Base-by-base conservation (phyloP, 2,113 vertebrate species). In the Pseudolaguvia tuberculata region DNA sequence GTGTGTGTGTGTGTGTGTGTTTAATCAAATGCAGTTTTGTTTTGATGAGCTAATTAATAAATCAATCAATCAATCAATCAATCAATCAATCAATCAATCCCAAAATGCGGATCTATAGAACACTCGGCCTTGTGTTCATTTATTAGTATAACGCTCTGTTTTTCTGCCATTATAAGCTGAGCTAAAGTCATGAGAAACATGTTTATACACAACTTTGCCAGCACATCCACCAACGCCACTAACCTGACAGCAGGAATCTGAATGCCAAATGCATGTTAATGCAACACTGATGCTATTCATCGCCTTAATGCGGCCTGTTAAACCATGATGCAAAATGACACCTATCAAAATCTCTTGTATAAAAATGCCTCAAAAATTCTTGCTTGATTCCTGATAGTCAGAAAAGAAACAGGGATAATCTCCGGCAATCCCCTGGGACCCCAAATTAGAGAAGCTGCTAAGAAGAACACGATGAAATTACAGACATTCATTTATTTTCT, bases 251-350 rank as follows among this genome's bases (percentile, higher is more conserved):
- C 89, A 91, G 90, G 89, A 85, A 79, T 87, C 87, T 80, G 88
- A 90, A 91, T 90, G 89, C 87, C 80, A 84, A 72, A 89, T 91
- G 90, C 88, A 83, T 91, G 86, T 86, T 51, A 29, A 81, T 86
- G 81, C 84, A 87, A 86, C 77, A 84, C 82, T 56, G n/a, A n/a
- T 81, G 61, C 62, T 77, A 74, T 47, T 76, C 73, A 77, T 73
- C 53, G 23, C 81, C 81, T 78, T 80, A 79, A 72, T 85, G 77
- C 83, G 76, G 75, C 83, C 67, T 75, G 53, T 73, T 70, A 75
- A 76, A 77, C 81, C 53, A 59, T 59, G 48, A 50, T 75, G 52
- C 39, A 23, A 20, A 65, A 47, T 67, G 53, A 58, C 31, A 25
- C 6, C 72, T 58, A 47, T 42, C 77, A 50, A 79, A 68, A 76